Percentiles rank a stretch among this genome's conserved stretches.
Conservation (phyloP, 2,888 invertebrate species). For the Marronus borbonicus region DNA sequence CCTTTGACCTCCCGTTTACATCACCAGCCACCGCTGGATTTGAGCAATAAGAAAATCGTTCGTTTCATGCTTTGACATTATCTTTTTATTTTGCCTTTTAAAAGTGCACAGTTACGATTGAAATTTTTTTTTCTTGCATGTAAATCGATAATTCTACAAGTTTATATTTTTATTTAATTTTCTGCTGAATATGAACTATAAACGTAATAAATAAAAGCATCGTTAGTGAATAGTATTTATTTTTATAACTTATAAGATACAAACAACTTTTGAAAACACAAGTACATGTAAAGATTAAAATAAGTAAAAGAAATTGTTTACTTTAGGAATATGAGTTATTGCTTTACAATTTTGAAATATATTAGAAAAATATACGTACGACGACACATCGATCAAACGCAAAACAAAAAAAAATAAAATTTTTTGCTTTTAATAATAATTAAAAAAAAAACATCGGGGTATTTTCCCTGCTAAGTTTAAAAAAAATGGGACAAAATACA, state of each 20-base stretch:
- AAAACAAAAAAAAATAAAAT: slow-evolving; percentile 17
- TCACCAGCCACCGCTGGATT: no score
- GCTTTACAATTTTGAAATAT: slow-evolving; percentile 49
- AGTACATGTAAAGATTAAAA: slow-evolving; percentile 50
- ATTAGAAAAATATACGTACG: slow-evolving; percentile 43
- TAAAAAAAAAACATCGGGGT: neutral
- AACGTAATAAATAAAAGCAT: slow-evolving; percentile 17
- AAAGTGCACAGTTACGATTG: no score
- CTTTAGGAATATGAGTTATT: slow-evolving; percentile 52
- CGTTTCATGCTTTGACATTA: no score
- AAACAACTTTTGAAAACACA: slow-evolving; percentile 52
- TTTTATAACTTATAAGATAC: slow-evolving; percentile 52
- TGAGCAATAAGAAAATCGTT: no score
- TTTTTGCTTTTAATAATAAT: slow-evolving; percentile 9
- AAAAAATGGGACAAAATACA: slow-evolving; percentile 1
- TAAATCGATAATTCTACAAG: no score
- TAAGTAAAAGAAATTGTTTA: slow-evolving; percentile 49
- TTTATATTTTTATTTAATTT: no score
- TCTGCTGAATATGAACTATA: neutral
- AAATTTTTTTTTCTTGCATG: no score
- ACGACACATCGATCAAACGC: slow-evolving; percentile 26
- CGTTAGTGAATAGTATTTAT: slow-evolving; percentile 50
- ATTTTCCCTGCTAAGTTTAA: neutral
- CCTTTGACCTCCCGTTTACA: no score
- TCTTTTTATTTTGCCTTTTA: no score